Evolutionary conservation across 2,113 vertebrate species (phyloP).

Genomic region (Phaetusa simplex): DNA sequence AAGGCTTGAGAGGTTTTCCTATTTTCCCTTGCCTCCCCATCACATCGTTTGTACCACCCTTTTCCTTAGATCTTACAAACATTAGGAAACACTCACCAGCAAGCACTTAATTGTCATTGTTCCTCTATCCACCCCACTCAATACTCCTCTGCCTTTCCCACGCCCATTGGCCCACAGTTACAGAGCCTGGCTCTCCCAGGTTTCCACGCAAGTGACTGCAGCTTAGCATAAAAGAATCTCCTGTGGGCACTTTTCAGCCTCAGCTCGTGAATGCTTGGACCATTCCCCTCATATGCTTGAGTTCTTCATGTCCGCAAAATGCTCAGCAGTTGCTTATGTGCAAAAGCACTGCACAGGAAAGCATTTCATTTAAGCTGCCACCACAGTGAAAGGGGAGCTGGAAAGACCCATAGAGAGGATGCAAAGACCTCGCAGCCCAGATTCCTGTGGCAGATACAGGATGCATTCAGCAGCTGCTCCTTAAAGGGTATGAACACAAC

Average conservation of each 20-base stretch:
- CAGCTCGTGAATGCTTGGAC: neutral
- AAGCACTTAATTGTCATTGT: neutral
- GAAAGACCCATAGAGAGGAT: neutral
- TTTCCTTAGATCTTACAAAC: neutral
- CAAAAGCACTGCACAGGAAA: neutral
- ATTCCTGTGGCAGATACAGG: neutral
- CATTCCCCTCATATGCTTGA: neutral
- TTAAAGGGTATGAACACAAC: neutral
- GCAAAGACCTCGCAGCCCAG: neutral
- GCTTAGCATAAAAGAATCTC: neutral
- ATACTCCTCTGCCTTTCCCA: conserved; percentile 1
- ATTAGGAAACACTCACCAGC: neutral
- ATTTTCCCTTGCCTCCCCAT: neutral
- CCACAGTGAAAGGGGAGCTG: neutral
- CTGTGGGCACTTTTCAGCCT: neutral
- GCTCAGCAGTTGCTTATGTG: neutral
- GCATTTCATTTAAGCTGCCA: neutral
- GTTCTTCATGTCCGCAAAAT: neutral
- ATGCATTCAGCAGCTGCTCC: neutral
- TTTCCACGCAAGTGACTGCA: neutral
- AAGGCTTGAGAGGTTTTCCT: neutral
- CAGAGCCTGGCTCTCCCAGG: neutral
- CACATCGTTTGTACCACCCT: neutral
- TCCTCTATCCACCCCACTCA: neutral
- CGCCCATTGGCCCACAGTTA: neutral